phyloP scores from a whole-genome alignment of 1,140 invertebrate species.

The Drosophila bocki region DNA sequence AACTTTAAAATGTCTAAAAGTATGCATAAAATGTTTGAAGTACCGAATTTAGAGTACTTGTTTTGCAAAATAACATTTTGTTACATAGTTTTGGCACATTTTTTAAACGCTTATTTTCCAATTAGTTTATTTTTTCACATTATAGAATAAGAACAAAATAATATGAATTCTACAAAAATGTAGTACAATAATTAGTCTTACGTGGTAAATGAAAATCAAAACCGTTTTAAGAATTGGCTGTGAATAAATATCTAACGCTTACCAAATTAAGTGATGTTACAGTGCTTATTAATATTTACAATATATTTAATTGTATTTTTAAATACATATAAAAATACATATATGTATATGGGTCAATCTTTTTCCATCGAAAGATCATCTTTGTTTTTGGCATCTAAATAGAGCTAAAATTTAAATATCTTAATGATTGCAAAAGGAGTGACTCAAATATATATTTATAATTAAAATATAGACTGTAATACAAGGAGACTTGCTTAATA shows the following conservation, averaged over 20 bases:
- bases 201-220: constrained; percentile 36
- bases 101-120: background rate
- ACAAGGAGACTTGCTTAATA: constrained; percentile 37
- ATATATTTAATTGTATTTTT: constrained; percentile 20
- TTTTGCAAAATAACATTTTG: background rate
- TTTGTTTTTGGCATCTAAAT: background rate
- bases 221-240: constrained; percentile 70
- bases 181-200: constrained; percentile 66
- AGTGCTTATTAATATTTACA: constrained; percentile 37
- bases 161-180: constrained; percentile 24
- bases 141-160: background rate
- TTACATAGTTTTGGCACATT: background rate
- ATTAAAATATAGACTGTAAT: constrained; percentile 36
- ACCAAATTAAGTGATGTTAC: constrained; percentile 30
- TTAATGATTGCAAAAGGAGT: background rate
- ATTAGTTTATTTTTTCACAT: background rate
- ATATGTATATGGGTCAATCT: constrained; percentile 5
- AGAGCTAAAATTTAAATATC: background rate
- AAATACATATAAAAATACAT: background rate
- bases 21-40: background rate
- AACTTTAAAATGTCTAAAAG: background rate
- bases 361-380: background rate
- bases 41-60: background rate
- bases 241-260: constrained; percentile 68
- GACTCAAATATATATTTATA: constrained; percentile 16